Conservation (phyloP, 2,888 invertebrate species). For the Encarsia formosa region DNA sequence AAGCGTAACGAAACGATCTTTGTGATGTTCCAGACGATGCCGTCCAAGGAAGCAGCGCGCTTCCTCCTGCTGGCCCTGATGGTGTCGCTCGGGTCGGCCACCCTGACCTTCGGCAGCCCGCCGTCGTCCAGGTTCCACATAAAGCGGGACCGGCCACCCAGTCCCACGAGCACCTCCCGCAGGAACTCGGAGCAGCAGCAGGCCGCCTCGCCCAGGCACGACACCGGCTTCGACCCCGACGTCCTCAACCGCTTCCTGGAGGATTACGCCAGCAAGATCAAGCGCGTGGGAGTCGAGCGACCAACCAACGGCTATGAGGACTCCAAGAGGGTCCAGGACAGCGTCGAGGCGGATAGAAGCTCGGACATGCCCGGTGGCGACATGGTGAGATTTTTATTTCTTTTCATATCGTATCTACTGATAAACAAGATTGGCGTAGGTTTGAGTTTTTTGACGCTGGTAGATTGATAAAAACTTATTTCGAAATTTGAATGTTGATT, state of each 20-base stretch:
- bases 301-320: background rate
- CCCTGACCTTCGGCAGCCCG: background rate
- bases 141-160: background rate
- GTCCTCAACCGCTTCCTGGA: constrained; percentile 61
- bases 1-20: background rate
- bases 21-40: constrained; percentile 38
- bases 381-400: too few species aligned
- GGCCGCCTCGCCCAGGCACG: background rate
- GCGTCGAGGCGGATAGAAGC: background rate
- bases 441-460: too few species aligned
- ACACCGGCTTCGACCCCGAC: constrained; percentile 50
- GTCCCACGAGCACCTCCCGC: background rate
- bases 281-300: constrained; percentile 31
- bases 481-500: too few species aligned
- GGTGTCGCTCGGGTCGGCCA: constrained; percentile 12
- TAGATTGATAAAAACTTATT: too few species aligned
- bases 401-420: too few species aligned
- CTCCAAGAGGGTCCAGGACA: background rate
- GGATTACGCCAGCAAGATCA: constrained; percentile 60
- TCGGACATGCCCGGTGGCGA: background rate
- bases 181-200: background rate
- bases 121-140: constrained; percentile 5
- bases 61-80: constrained; percentile 33
- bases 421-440: too few species aligned
- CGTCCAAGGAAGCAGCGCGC: constrained; percentile 32